Evolutionary conservation across 2,797 vertebrate species (phyloP), one percentile per base, ranked within the genome.

Genomic region (Poecilia velifera): DNA sequence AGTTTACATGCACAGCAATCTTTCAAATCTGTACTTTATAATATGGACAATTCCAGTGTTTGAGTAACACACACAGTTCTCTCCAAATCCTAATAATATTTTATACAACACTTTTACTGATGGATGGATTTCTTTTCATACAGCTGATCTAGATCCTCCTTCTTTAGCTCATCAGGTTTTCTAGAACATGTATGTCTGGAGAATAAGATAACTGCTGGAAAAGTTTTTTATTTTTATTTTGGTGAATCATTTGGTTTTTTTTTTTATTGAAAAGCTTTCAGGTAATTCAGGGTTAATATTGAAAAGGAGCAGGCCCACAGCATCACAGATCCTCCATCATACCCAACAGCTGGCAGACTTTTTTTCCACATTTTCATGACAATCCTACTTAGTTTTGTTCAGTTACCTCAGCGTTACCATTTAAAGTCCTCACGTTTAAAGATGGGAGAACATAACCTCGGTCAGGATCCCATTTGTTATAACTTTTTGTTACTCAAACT

Each of bases 1-100:
- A n/a, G 39, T 75, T 75, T 62, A 75, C 28, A 43, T 31, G n/a
- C 73, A 59, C 39, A 46, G n/a, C 39, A 64, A 62, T 39, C 18
- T 57, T 57, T 25, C 34, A 13, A 6, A 14, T 4, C 0, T 51
- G 25, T 34, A 51, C 68, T 43, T 4, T 28, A 9, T 49, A 72
- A 72, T 9, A 34, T 25, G 71, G n/a, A 41, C 64, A 41, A 31
- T 47, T 47, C 7, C 28, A 31, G 45, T 47, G 45, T 20, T 73
- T 1, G 41, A n/a, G 25, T 45, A 70, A 45, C 13, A 31, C 20
- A 20, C 7, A 66, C 13, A 34, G 14, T 36, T 64, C 14, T 34
- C 2, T 31, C 57, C 6, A 64, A 6, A 39, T 66, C 34, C 3
- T 18, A 68, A 22, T 43, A 13, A 70, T 13, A n/a, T 25, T 70